These are phyloP conservation scores for Tragelaphus strepsiceros DNA, from an alignment of 2,113 vertebrate genomes.

Conservation along the genomic window DNA sequence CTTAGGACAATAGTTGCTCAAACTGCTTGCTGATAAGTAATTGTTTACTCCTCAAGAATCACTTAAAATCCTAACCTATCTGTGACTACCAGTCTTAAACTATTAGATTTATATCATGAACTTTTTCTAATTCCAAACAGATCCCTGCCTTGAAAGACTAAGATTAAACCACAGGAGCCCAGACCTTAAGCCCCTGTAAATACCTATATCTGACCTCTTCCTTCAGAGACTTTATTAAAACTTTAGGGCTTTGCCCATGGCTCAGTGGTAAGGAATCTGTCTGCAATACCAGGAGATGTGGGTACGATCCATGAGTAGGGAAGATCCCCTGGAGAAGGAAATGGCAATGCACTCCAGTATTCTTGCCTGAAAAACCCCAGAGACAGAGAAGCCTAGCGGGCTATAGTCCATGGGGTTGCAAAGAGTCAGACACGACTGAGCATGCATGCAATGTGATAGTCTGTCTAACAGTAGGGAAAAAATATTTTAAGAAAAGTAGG, in stretches of 20 bases:
- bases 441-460: not conserved
- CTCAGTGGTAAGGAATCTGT: not conserved
- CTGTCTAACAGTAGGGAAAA: not conserved
- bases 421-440: not conserved
- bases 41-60: not conserved
- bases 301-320: not conserved
- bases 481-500: not conserved
- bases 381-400: not conserved
- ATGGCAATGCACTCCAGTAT: not conserved
- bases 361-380: not conserved
- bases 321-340: not conserved
- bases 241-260: not conserved
- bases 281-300: not conserved
- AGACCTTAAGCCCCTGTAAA: not conserved
- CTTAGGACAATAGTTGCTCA: not conserved
- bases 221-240: not conserved
- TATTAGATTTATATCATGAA: not conserved
- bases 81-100: not conserved
- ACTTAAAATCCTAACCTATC: not conserved
- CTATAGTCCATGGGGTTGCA: not conserved
- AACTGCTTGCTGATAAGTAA: not conserved
- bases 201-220: not conserved
- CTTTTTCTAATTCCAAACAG: not conserved
- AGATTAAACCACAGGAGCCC: not conserved
- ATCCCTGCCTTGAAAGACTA: not conserved